Conservation (phyloP, 1,140 invertebrate species). For the Caerostris darwini region DNA sequence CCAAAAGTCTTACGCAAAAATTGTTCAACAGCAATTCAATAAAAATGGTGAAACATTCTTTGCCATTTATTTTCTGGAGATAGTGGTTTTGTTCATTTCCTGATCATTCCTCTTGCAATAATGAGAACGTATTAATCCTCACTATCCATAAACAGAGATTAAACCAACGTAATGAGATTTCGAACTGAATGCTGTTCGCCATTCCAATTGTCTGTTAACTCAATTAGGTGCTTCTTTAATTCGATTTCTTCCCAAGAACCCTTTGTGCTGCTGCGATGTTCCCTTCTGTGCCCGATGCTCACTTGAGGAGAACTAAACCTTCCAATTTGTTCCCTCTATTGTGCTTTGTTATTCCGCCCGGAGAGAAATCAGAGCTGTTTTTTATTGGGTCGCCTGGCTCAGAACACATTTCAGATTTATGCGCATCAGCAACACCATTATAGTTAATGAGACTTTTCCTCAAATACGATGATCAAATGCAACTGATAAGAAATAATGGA, state of each 20-base stretch:
- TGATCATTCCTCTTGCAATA: background rate
- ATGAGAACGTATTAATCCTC: background rate
- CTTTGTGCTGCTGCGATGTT: background rate
- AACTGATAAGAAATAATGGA: background rate
- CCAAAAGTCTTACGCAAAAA: too few species aligned
- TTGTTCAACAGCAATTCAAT: too few species aligned
- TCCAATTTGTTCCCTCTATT: too few species aligned
- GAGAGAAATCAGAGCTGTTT: background rate
- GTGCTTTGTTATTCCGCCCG: background rate
- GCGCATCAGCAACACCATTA: background rate
- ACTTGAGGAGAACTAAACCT: background rate
- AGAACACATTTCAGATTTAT: background rate
- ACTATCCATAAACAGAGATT: background rate
- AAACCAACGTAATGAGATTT: background rate
- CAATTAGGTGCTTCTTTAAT: background rate
- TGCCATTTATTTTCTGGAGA: too few species aligned
- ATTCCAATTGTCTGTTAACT: background rate
- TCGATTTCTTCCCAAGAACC: background rate
- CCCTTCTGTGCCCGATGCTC: background rate
- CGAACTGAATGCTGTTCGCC: background rate
- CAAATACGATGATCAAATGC: background rate
- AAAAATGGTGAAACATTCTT: too few species aligned
- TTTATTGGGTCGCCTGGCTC: background rate
- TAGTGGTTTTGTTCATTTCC: too few species aligned
- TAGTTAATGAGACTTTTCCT: background rate